Conservation (phyloP, 2,888 invertebrate species). For the Onthophagus sagittarius region DNA sequence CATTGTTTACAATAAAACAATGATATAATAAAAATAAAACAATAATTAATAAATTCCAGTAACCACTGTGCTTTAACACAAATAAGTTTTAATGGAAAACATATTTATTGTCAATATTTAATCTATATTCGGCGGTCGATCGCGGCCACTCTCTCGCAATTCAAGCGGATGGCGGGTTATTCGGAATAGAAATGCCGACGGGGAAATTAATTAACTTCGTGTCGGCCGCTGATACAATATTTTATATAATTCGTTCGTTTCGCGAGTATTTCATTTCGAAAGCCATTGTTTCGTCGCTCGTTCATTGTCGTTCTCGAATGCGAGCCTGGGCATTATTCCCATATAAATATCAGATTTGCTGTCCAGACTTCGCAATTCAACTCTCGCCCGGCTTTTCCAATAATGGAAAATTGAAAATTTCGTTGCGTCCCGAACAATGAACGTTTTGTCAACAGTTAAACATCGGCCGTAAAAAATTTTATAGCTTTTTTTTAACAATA, state of each 20-base stretch:
- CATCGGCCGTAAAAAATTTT: background rate
- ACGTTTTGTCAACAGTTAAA: background rate
- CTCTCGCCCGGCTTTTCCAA: too few species aligned
- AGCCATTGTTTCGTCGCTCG: background rate
- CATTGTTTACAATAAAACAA: background rate
- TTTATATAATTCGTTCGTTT: background rate
- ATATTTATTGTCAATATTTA: background rate
- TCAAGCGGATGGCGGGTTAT: background rate
- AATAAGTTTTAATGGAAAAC: background rate
- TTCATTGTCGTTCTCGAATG: background rate
- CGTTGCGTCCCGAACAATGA: background rate
- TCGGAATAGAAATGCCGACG: background rate
- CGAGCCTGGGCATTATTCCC: background rate
- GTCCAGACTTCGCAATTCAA: background rate
- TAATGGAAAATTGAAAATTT: background rate
- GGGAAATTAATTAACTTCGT: background rate
- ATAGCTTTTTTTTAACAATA: too few species aligned
- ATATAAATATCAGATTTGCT: background rate
- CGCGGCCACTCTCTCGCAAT: background rate
- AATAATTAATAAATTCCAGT: background rate
- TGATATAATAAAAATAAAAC: background rate
- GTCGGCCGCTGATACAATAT: constrained; percentile 1
- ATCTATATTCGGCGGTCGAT: background rate
- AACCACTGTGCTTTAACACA: background rate
- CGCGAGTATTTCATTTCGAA: background rate